Conservation (phyloP, 2,888 invertebrate genomes). For the Rotaria socialis region DNA sequence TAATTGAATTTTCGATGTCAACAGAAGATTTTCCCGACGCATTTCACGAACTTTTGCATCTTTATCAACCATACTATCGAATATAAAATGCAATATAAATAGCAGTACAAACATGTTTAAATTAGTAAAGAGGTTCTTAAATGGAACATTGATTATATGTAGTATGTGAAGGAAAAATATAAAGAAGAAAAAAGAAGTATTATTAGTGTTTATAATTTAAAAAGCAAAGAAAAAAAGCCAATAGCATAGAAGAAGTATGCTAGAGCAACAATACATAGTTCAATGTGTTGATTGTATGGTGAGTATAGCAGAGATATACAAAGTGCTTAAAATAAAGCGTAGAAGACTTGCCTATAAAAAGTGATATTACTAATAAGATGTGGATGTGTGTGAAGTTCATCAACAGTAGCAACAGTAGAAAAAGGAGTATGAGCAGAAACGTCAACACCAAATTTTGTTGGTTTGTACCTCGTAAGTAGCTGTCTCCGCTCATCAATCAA, state of each 20-base stretch:
- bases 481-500: background rate
- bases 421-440: background rate
- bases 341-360: constrained; percentile 20
- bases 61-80: background rate
- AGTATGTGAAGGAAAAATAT: no score
- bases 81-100: background rate
- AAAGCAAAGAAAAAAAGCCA: no score
- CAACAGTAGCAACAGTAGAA: background rate
- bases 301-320: background rate
- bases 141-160: no score
- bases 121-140: no score
- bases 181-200: no score
- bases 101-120: no score
- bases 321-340: background rate
- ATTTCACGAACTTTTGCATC: background rate
- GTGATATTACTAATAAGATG: background rate
- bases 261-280: no score
- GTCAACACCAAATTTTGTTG: background rate
- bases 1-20: constrained; percentile 27
- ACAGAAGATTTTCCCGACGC: background rate
- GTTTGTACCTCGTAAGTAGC: background rate
- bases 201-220: no score
- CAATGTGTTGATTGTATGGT: no score
- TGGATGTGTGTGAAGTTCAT: background rate
- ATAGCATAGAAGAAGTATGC: no score